Conservation (phyloP, 2,797 vertebrate genomes). For the Nannoperca obscura region DNA sequence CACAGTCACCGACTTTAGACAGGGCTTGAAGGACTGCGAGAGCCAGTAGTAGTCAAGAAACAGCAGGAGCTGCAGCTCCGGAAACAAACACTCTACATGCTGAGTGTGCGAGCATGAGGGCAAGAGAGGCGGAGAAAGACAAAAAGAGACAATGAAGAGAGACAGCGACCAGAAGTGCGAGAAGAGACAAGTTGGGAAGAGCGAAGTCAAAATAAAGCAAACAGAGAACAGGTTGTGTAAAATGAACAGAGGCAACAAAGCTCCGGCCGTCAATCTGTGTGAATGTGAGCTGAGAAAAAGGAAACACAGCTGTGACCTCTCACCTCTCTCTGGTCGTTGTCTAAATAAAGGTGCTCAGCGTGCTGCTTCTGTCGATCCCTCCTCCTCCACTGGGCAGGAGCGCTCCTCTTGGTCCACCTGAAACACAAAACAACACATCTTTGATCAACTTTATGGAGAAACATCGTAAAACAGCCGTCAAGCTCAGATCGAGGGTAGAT, state of each 20-base stretch:
- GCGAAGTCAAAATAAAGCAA: slow-evolving; percentile 50
- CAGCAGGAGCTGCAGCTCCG: slow-evolving; percentile 91
- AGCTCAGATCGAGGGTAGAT: not conserved
- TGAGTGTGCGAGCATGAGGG: slow-evolving; percentile 75
- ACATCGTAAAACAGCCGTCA: not conserved
- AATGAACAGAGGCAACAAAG: slow-evolving; percentile 46
- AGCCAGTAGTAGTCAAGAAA: slow-evolving; percentile 94
- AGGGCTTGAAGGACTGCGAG: slow-evolving; percentile 90
- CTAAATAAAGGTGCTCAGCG: slow-evolving; percentile 95
- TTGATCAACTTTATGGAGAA: not conserved
- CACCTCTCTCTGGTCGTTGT: slow-evolving; percentile 99
- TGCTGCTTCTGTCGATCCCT: slow-evolving; percentile 98
- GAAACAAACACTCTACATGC: slow-evolving; percentile 90
- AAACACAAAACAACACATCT: slow-evolving; percentile 21
- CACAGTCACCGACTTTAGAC: slow-evolving; percentile 90
- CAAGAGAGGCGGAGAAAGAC: slow-evolving; percentile 57
- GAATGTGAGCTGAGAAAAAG: slow-evolving; percentile 16
- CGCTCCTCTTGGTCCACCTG: slow-evolving; percentile 98
- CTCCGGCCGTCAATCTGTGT: slow-evolving; percentile 27
- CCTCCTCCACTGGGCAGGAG: slow-evolving; percentile 97
- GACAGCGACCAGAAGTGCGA: slow-evolving; percentile 31
- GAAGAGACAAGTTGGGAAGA: slow-evolving; percentile 50
- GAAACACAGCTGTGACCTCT: slow-evolving; percentile 32
- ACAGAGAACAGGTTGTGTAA: slow-evolving; percentile 64
- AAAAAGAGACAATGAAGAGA: slow-evolving; percentile 21